These are phyloP conservation scores for Cryptus armator DNA, from an alignment of 2,888 invertebrate species.

Conservation along the genomic window DNA sequence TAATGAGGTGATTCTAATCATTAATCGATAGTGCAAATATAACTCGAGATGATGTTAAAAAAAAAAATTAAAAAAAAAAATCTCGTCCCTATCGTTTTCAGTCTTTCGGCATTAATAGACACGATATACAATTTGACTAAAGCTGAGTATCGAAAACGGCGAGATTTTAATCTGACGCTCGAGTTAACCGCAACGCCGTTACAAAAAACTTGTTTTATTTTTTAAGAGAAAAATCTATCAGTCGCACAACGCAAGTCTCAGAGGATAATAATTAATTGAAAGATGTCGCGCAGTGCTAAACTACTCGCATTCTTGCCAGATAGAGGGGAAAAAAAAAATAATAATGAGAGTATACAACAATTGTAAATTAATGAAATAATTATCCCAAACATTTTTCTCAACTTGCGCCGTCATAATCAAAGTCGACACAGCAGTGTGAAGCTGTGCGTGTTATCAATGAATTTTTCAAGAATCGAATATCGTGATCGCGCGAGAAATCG, in stretches of 20 bases:
- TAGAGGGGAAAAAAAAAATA: slow-evolving; percentile 10
- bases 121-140: slow-evolving; percentile 14
- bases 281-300: slow-evolving; percentile 16
- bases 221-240: slow-evolving; percentile 73
- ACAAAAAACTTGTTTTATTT: slow-evolving; percentile 70
- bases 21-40: slow-evolving; percentile 49
- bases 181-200: slow-evolving; percentile 40
- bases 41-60: slow-evolving; percentile 14
- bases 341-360: slow-evolving; percentile 17
- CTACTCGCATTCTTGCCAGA: slow-evolving; percentile 56
- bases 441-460: slow-evolving; percentile 30
- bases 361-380: slow-evolving; percentile 31
- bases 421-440: slow-evolving; percentile 9
- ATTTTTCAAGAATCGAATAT: slow-evolving; percentile 46
- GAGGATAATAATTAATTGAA: slow-evolving; percentile 14
- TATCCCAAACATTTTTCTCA: slow-evolving; percentile 58
- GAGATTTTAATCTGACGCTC: slow-evolving; percentile 43
- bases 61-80: background rate
- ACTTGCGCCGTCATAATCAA: slow-evolving; percentile 39
- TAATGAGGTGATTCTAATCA: slow-evolving; percentile 71
- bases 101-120: slow-evolving; percentile 42
- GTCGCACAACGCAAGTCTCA: slow-evolving; percentile 74
- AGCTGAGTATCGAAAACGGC: slow-evolving; percentile 24
- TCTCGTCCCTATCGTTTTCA: slow-evolving; percentile 47
- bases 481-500: slow-evolving; percentile 41